Evolutionary conservation across 2,797 vertebrate species (phyloP), one percentile per base, ranked within the genome.

Genomic region (Poeciliopsis gracilis): DNA sequence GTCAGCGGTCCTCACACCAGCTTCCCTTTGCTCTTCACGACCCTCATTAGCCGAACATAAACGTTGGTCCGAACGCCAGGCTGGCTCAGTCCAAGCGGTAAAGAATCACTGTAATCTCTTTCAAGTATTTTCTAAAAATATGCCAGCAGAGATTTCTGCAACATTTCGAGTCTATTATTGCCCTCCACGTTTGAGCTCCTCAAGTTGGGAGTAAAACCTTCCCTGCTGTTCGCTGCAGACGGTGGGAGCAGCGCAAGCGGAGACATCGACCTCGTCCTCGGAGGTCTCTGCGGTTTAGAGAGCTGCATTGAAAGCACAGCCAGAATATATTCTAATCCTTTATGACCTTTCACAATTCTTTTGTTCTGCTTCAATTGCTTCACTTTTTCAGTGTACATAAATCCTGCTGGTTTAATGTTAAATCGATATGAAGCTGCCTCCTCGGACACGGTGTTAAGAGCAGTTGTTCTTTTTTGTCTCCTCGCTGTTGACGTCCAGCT

Each of bases 31-130:
- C 41, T 70, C 77, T 63, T 85, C 38, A 73, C 49, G 20, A 75
- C 77, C 82, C 45, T 83, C 76, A 77, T 83, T 75, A 72, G 77
- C 61, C 47, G 94, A 91, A 94, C 86, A 87, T 92, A 90, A 91
- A 92, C 89, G 84, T 75, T 77, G 78, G 86, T 74, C 75, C 30
- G 77, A 57, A 25, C 13, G 61, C 69, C 85, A 87, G 93, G 89
- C 85, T 83, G 46, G 79, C 47, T 88, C 84, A 83, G 86, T 91
- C 28, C 87, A 85, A 88, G 83, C 81, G 67, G 80, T 89, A 85
- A 92, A 86, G 91, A 94, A 94, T 89, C 33, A 38, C 79, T 75
- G 76, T 93, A 93, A 93, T 88, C 91, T 73, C 84, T 88, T 90
- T 77, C 80, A 74, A 84, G 84, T 74, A 36, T 74, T 84, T 88